Conservation (phyloP, 2,888 invertebrate species). For the Argyresthia goedartella region DNA sequence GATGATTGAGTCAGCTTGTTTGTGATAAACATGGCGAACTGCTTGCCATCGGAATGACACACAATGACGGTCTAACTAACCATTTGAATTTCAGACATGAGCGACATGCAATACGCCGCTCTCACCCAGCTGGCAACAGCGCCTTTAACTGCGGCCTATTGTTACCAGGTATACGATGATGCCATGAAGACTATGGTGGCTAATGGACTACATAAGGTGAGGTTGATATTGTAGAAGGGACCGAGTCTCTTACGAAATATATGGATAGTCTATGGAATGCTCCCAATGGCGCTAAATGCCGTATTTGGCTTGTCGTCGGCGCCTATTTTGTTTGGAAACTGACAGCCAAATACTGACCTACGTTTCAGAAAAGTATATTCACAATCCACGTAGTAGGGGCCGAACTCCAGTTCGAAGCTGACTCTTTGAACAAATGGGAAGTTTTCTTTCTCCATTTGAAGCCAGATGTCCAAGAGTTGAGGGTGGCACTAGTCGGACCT, state of each 20-base stretch:
- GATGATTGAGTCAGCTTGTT: no score
- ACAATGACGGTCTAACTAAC: no score
- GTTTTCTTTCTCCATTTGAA: constrained; percentile 75
- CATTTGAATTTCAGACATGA: constrained; percentile 40
- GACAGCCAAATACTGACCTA: no score
- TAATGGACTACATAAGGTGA: constrained; percentile 39
- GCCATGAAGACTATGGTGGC: constrained; percentile 17
- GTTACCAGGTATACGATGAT: constrained; percentile 48
- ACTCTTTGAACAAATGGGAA: constrained; percentile 78
- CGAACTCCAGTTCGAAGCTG: constrained; percentile 80
- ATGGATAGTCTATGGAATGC: no score
- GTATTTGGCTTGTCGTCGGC: no score
- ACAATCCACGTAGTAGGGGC: constrained; percentile 74
- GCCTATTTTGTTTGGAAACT: no score
- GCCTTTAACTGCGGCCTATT: constrained; percentile 74
- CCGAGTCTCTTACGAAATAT: no score
- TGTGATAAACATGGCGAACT: no score
- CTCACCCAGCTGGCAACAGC: constrained; percentile 76
- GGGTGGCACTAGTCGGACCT: constrained; percentile 75
- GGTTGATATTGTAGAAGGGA: not conserved
- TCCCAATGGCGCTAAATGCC: no score
- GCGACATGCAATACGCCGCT: constrained; percentile 72
- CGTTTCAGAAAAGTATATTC: constrained; percentile 32
- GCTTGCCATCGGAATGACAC: no score
- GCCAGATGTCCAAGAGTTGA: constrained; percentile 65